These are phyloP conservation scores for Psettodes erumei DNA, from an alignment of 2,113 vertebrate genomes.

Conservation along the genomic window DNA sequence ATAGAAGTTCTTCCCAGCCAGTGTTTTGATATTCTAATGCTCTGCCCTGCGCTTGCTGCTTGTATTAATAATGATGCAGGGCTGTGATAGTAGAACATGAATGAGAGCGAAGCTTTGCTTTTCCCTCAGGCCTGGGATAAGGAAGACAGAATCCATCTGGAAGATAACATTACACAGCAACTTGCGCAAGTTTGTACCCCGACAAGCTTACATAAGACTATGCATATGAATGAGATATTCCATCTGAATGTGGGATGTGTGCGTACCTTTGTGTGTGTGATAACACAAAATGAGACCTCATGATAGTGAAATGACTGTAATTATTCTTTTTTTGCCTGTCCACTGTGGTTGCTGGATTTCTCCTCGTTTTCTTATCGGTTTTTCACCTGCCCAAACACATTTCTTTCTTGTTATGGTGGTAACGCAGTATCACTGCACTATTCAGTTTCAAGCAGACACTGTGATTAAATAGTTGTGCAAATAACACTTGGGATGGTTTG, in stretches of 20 bases:
- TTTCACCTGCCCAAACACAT: not conserved
- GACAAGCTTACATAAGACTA: slow-evolving; percentile 68
- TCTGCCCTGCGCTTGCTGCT: slow-evolving; percentile 54
- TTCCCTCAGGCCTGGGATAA: slow-evolving; percentile 69
- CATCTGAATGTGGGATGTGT: slow-evolving; percentile 43
- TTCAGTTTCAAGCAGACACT: slow-evolving; percentile 26
- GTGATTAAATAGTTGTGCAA: slow-evolving; percentile 21
- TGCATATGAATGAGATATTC: slow-evolving; percentile 70
- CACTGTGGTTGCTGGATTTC: slow-evolving; percentile 4
- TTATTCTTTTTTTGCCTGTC: slow-evolving; percentile 16
- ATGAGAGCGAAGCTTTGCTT: slow-evolving; percentile 67
- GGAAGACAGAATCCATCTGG: slow-evolving; percentile 73
- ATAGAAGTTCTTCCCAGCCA: slow-evolving; percentile 61
- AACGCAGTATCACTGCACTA: slow-evolving; percentile 24
- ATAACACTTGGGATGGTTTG: slow-evolving; percentile 7
- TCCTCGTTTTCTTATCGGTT: slow-evolving; percentile 10
- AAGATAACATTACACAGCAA: slow-evolving; percentile 76
- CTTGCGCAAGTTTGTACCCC: slow-evolving; percentile 69
- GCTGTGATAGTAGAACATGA: slow-evolving; percentile 75
- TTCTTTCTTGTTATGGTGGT: slow-evolving; percentile 4
- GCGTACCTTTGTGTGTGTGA: slow-evolving; percentile 17
- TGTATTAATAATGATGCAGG: slow-evolving; percentile 74
- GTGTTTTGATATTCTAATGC: slow-evolving; percentile 74
- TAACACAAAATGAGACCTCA: slow-evolving; percentile 32
- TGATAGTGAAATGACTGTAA: slow-evolving; percentile 23